Evolutionary conservation across 1,140 invertebrate species (phyloP).

Genomic region (Euschistus heros): DNA sequence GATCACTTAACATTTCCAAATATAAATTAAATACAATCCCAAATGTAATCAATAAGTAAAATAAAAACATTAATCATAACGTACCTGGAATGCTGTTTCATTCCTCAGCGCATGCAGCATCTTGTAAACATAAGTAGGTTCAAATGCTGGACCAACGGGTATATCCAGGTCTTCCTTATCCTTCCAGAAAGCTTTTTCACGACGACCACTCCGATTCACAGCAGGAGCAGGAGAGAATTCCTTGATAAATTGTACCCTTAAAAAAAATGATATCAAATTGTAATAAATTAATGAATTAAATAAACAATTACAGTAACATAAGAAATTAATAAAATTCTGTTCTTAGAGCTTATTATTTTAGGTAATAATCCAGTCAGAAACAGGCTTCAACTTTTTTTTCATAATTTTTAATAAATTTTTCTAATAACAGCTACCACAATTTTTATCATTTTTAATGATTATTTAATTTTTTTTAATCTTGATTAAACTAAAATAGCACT

Average conservation of each 20-base stretch:
- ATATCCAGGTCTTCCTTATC: constrained; percentile 18
- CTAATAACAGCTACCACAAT: no score
- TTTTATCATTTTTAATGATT: no score
- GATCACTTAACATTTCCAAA: no score
- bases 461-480: no score
- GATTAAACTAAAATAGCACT: no score
- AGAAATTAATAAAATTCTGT: not conserved
- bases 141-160: constrained; percentile 54
- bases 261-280: constrained; percentile 27
- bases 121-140: constrained; percentile 70
- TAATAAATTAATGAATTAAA: constrained; percentile 21
- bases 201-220: constrained; percentile 22
- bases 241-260: constrained; percentile 45
- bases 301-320: constrained; percentile 19
- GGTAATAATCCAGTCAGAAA: no score
- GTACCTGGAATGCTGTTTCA: constrained; percentile 48
- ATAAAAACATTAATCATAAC: not conserved
- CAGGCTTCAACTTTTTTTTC: no score
- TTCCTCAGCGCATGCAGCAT: constrained; percentile 62
- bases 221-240: constrained; percentile 32
- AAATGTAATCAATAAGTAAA: not conserved
- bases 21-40: no score
- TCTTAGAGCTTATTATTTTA: no score
- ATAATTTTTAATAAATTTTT: no score
- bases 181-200: constrained; percentile 26